Evolutionary conservation across 2,888 invertebrate genomes (phyloP).

Genomic region (Gryllus longicercus): DNA sequence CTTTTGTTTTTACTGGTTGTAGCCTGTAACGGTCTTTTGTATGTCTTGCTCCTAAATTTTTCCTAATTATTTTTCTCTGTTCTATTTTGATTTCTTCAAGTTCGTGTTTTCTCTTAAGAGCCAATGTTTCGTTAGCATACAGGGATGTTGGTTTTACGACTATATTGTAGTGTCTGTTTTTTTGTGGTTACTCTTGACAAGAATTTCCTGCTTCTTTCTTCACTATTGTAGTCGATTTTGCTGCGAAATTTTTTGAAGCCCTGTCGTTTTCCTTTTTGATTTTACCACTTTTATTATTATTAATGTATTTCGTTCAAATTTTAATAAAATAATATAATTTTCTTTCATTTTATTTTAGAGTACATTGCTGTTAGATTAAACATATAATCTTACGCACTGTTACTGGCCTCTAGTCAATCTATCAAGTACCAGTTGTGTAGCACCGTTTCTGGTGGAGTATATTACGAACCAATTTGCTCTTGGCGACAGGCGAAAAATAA

Average conservation of each 20-base stretch:
- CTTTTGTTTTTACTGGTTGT: not conserved
- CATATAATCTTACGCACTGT: too few relatives aligned
- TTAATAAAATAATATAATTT: too few relatives aligned
- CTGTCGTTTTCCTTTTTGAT: not conserved
- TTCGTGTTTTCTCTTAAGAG: slow-evolving; percentile 5
- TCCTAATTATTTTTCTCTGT: not conserved
- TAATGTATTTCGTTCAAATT: too few relatives aligned
- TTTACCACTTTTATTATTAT: too few relatives aligned
- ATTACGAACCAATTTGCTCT: too few relatives aligned
- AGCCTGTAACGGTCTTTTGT: not conserved
- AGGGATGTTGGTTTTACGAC: slow-evolving; percentile 18
- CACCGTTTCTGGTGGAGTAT: too few relatives aligned
- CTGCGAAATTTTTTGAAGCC: not conserved
- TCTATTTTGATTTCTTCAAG: slow-evolving; percentile 19
- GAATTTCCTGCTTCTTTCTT: not conserved
- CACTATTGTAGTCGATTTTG: not conserved
- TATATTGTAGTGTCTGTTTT: not conserved
- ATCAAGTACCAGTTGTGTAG: too few relatives aligned
- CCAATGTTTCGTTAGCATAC: not conserved
- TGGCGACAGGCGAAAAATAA: too few relatives aligned
- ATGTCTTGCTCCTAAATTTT: slow-evolving; percentile 18
- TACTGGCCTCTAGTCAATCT: too few relatives aligned
- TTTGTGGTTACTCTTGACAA: not conserved
- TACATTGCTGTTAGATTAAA: too few relatives aligned
- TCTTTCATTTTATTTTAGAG: too few relatives aligned